A percentile compares a stretch with the other conserved stretches of the same genome.
Evolutionary conservation across 2,888 invertebrate species (phyloP).

Genomic region (Aplocera efformata): DNA sequence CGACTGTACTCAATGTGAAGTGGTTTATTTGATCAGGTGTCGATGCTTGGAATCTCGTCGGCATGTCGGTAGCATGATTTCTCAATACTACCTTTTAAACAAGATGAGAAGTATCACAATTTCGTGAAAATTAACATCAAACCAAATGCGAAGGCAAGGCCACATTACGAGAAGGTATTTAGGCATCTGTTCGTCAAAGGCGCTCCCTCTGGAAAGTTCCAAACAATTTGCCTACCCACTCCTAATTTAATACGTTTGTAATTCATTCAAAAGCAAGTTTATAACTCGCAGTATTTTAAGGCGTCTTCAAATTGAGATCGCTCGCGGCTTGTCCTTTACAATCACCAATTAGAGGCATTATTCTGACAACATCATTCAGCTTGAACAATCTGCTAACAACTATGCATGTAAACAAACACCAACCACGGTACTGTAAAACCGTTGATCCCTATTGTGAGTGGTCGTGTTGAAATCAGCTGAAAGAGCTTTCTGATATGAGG

Average conservation of each 20-base stretch:
- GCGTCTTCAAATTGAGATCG: constrained; percentile 18
- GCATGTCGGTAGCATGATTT: no score
- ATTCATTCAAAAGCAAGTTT: constrained; percentile 7
- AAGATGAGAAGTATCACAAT: no score
- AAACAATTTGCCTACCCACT: neutral
- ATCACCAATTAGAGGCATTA: constrained; percentile 26
- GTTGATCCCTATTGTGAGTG: constrained; percentile 1
- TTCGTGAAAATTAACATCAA: no score
- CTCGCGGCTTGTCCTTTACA: constrained; percentile 24
- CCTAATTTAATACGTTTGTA: constrained; percentile 1
- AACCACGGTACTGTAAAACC: constrained; percentile 12
- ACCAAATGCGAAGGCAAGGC: no score
- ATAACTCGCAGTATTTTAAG: constrained; percentile 17
- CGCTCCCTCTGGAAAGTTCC: no score
- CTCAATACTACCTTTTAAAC: no score
- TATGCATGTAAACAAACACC: constrained; percentile 24
- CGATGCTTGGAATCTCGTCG: constrained; percentile 15
- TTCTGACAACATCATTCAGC: constrained; percentile 21
- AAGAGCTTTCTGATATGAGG: no score
- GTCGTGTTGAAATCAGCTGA: neutral
- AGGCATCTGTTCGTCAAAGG: no score
- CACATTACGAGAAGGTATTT: no score
- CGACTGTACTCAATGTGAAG: constrained; percentile 2
- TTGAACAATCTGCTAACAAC: constrained; percentile 26
- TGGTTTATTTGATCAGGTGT: constrained; percentile 28